Conservation (phyloP, 2,113 vertebrate species). For the Silurus meridionalis region DNA sequence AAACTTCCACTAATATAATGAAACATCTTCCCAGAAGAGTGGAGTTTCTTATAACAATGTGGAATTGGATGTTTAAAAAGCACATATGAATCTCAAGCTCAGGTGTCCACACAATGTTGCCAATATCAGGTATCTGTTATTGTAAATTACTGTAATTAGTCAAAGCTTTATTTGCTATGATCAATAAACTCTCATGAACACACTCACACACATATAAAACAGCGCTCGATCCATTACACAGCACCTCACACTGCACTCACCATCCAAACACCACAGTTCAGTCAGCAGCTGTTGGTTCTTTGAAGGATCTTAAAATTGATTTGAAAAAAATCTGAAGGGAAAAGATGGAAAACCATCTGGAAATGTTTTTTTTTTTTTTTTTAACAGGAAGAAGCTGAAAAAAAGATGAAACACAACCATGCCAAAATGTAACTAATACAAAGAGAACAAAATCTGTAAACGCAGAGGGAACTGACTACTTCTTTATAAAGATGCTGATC, state of each 20-base stretch:
- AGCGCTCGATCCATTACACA: background rate
- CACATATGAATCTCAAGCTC: too few species aligned
- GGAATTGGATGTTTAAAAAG: too few species aligned
- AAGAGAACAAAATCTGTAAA: slow-evolving; percentile 3
- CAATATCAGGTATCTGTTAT: too few species aligned
- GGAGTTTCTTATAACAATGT: too few species aligned
- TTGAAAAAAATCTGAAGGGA: background rate
- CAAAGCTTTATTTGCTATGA: too few species aligned
- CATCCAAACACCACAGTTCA: background rate
- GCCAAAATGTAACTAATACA: background rate
- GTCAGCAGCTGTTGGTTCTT: background rate
- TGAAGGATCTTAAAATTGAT: background rate
- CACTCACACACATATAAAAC: background rate
- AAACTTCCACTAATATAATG: too few species aligned
- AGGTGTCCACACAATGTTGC: too few species aligned
- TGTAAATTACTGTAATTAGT: too few species aligned
- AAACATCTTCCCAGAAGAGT: too few species aligned
- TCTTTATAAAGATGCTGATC: background rate
- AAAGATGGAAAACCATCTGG: slow-evolving; percentile 52
- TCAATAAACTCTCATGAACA: background rate
- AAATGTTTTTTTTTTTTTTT: slow-evolving; percentile 38
- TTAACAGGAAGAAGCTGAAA: background rate
- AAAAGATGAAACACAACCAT: background rate
- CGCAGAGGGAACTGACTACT: background rate
- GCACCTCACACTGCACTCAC: background rate